Conservation (phyloP, 2,797 vertebrate genomes). For the Clarias pachynema region DNA sequence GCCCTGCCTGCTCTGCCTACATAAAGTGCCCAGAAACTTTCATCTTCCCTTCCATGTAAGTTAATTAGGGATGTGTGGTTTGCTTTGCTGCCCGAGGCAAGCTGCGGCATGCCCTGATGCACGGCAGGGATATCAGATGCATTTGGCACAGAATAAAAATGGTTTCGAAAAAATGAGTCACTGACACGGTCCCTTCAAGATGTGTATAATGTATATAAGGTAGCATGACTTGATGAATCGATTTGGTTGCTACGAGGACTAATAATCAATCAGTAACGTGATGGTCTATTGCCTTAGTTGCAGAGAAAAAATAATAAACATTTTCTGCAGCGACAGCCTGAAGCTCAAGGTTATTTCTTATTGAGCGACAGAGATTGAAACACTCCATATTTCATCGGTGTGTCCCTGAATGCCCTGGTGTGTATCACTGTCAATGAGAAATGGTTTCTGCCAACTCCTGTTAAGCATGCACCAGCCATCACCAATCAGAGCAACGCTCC, state of each 20-base stretch:
- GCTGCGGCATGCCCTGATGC: conserved; percentile 45
- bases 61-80: conserved; percentile 60
- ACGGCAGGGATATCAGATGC: conserved; percentile 41
- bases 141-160: conserved; percentile 45
- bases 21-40: conserved; percentile 55
- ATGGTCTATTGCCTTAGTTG: conserved; percentile 45
- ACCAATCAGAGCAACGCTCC: conserved; percentile 32
- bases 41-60: conserved; percentile 55
- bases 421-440: conserved; percentile 40
- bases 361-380: conserved; percentile 25
- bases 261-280: conserved; percentile 53
- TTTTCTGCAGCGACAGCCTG: conserved; percentile 27
- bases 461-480: conserved; percentile 46
- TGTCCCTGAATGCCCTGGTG: conserved; percentile 10
- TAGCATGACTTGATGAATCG: conserved; percentile 44
- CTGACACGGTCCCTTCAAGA: conserved; percentile 20
- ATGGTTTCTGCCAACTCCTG: conserved; percentile 28
- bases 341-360: conserved; percentile 49
- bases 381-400: conserved; percentile 42
- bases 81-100: conserved; percentile 52
- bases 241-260: conserved; percentile 14
- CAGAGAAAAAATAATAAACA: conserved; percentile 14
- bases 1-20: conserved; percentile 33
- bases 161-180: conserved; percentile 22
- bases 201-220: conserved; percentile 41